Conservation (phyloP, 2,113 vertebrate species). For the Accipiter virgatus region DNA sequence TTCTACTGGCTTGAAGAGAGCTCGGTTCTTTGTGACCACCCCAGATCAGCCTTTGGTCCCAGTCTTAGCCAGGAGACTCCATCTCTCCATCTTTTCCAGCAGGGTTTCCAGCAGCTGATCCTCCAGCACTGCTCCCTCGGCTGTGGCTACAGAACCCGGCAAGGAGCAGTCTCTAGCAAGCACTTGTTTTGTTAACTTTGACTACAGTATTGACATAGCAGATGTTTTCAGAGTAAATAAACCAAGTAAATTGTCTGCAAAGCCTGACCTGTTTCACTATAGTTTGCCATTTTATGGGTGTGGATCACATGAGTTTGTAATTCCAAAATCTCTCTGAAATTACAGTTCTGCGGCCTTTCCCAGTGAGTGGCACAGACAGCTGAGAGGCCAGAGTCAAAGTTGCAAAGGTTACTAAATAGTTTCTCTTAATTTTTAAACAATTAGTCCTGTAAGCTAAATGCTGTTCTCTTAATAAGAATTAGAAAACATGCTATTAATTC, state of each 20-base stretch:
- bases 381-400: background rate
- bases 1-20: background rate
- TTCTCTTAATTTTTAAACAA: background rate
- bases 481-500: background rate
- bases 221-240: background rate
- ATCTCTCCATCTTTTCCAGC: background rate
- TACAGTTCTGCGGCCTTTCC: background rate
- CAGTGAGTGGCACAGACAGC: background rate
- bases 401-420: background rate
- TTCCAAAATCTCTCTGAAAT: background rate
- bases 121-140: fast-evolving
- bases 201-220: background rate
- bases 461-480: background rate
- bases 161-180: background rate
- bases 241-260: background rate
- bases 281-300: background rate
- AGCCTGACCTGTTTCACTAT: background rate
- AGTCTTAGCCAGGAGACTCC: background rate
- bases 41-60: background rate
- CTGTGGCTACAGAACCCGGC: background rate
- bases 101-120: background rate
- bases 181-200: background rate
- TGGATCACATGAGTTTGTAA: fast-evolving
- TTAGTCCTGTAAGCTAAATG: background rate
- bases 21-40: background rate